A percentile compares a stretch with the other conserved stretches of the same genome.
phyloP scores from a whole-genome alignment of 1,140 invertebrate genomes.

The Alviniconcha marisindica region DNA sequence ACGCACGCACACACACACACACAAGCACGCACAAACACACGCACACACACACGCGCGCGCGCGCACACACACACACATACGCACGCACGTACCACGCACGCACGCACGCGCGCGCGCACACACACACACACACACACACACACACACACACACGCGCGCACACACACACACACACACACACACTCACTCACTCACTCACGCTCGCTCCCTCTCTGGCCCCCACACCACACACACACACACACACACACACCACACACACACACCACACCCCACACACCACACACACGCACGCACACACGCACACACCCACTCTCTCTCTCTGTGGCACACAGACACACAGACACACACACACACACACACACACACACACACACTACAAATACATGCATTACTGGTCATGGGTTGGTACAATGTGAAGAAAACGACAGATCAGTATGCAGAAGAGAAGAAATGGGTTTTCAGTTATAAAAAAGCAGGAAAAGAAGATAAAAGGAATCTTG shows the following conservation, averaged over 20 bases:
- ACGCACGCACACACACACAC: neutral
- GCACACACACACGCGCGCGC: neutral
- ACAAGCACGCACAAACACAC: conserved; percentile 20
- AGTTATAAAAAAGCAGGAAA: too few relatives aligned
- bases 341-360: too few relatives aligned
- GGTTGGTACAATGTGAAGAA: too few relatives aligned
- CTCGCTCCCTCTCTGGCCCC: neutral
- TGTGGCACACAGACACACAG: too few relatives aligned
- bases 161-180: conserved; percentile 4
- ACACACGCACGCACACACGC: neutral
- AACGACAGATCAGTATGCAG: too few relatives aligned
- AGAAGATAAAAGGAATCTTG: too few relatives aligned
- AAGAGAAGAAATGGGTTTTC: too few relatives aligned
- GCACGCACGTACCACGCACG: neutral
- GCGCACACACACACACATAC: neutral
- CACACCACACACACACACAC: neutral
- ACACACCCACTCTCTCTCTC: too few relatives aligned
- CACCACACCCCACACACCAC: too few relatives aligned
- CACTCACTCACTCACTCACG: neutral
- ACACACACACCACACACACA: too few relatives aligned
- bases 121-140: neutral
- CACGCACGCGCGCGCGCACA: neutral
- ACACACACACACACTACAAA: too few relatives aligned
- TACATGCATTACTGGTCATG: too few relatives aligned
- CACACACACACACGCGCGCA: conserved; percentile 15